Evolutionary conservation across 2,888 invertebrate species (phyloP).

Genomic region (Troides helena): DNA sequence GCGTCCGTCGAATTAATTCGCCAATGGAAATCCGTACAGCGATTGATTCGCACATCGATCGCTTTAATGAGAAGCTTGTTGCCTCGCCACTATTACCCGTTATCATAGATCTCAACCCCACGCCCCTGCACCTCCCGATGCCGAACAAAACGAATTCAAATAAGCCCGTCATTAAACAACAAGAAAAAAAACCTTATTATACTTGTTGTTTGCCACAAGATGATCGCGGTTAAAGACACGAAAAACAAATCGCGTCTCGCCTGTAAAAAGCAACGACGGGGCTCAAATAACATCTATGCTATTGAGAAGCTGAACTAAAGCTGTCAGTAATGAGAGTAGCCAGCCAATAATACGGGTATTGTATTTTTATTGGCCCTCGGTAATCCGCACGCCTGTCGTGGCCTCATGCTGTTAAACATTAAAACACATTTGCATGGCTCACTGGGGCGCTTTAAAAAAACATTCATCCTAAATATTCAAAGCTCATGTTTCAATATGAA

Average conservation of each 20-base stretch:
- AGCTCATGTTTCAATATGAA: conserved; percentile 52
- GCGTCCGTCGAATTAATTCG: conserved; percentile 76
- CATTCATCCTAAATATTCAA: conserved; percentile 52
- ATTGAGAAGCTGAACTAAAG: conserved; percentile 48
- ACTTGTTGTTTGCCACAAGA: conserved; percentile 53
- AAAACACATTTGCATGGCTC: conserved; percentile 65
- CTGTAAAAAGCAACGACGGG: conserved; percentile 39
- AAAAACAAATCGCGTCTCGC: conserved; percentile 48
- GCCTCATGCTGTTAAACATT: conserved; percentile 59
- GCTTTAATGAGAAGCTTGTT: conserved; percentile 70
- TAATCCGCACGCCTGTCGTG: conserved; percentile 53
- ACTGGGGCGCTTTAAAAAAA: conserved; percentile 49
- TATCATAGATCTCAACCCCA: conserved; percentile 62
- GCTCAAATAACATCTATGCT: conserved; percentile 46
- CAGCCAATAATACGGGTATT: conserved; percentile 41
- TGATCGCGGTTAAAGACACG: conserved; percentile 64
- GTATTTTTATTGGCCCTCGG: conserved; percentile 58
- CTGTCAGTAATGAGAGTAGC: conserved; percentile 51
- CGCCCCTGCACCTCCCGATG: conserved; percentile 46
- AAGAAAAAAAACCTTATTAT: conserved; percentile 49
- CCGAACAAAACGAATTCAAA: conserved; percentile 43
- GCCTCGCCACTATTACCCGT: conserved; percentile 56
- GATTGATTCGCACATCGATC: conserved; percentile 69
- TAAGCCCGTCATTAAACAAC: conserved; percentile 45
- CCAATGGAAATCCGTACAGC: conserved; percentile 68